Evolutionary conservation across 2,113 vertebrate species (phyloP).

Genomic region (Gambusia affinis): DNA sequence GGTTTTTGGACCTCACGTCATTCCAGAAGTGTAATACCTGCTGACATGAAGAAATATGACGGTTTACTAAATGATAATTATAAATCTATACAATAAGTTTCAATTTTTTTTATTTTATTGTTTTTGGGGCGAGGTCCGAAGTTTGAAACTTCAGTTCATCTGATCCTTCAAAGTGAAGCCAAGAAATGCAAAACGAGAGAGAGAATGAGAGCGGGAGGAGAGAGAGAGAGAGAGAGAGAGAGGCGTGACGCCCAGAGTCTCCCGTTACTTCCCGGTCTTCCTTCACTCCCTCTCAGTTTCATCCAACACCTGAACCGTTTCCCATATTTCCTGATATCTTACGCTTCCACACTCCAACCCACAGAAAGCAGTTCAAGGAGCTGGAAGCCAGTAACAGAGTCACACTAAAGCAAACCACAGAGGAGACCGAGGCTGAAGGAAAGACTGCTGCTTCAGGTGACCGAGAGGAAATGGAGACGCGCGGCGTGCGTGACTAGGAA

Average conservation of each 20-base stretch:
- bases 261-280: conserved; percentile 33
- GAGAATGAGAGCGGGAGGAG: conserved; percentile 29
- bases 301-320: conserved; percentile 24
- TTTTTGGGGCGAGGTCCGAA: background rate
- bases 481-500: conserved; percentile 43
- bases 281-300: conserved; percentile 15
- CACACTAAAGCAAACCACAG: conserved; percentile 34
- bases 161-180: conserved; percentile 31
- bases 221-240: conserved; percentile 32
- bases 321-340: background rate
- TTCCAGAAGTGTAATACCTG: too few relatives aligned
- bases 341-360: conserved; percentile 10
- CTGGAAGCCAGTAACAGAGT: conserved; percentile 42
- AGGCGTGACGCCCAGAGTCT: conserved; percentile 22
- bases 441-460: conserved; percentile 61
- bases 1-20: too few relatives aligned
- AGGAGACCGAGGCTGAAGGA: conserved; percentile 5
- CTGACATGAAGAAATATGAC: too few relatives aligned
- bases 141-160: conserved; percentile 23
- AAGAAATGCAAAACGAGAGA: conserved; percentile 9
- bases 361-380: conserved; percentile 33
- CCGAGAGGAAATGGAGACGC: conserved; percentile 59
- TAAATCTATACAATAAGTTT: too few relatives aligned
- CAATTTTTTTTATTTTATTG: too few relatives aligned
- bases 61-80: too few relatives aligned